A percentile compares a stretch with the other conserved stretches of the same genome.
Evolutionary conservation across 2,888 invertebrate genomes (phyloP).

Genomic region (Candidula unifasciata): DNA sequence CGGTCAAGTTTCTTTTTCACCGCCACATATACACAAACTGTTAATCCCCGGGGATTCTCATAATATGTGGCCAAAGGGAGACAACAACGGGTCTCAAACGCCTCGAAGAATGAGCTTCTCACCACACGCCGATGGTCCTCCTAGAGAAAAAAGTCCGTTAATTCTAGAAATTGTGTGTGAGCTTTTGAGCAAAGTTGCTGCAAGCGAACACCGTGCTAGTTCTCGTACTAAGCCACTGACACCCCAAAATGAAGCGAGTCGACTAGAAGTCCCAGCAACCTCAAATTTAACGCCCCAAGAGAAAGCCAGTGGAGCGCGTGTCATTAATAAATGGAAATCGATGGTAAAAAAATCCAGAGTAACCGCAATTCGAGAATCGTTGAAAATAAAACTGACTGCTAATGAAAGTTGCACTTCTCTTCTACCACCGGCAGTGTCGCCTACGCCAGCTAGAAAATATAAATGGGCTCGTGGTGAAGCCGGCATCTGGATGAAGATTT

Average conservation of each 20-base stretch:
- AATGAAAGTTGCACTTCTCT: conserved; percentile 10
- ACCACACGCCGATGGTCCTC: conserved; percentile 18
- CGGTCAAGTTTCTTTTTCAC: not conserved
- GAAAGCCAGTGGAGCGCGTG: conserved; percentile 6
- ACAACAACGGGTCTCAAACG: not conserved
- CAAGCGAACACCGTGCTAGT: not conserved
- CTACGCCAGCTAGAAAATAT: conserved; percentile 55
- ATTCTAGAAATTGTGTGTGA: conserved; percentile 45
- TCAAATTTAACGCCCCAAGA: conserved; percentile 11
- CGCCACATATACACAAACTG: not conserved
- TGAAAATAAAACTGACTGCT: conserved; percentile 47
- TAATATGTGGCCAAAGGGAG: not conserved
- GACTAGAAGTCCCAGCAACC: not conserved
- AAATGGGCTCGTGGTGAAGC: conserved; percentile 57
- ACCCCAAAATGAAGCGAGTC: not conserved
- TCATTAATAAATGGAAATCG: conserved; percentile 49
- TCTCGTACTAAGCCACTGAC: not conserved
- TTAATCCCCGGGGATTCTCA: not conserved
- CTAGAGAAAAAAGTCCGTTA: conserved; percentile 31
- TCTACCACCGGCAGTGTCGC: conserved; percentile 51
- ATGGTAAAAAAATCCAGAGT: conserved; percentile 49
- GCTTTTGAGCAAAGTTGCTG: conserved; percentile 40
- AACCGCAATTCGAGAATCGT: conserved; percentile 45
- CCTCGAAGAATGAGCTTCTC: not conserved
- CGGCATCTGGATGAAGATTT: conserved; percentile 58